phyloP scores from a whole-genome alignment of 2,888 invertebrate genomes.

The Gymnocheta viridis region DNA sequence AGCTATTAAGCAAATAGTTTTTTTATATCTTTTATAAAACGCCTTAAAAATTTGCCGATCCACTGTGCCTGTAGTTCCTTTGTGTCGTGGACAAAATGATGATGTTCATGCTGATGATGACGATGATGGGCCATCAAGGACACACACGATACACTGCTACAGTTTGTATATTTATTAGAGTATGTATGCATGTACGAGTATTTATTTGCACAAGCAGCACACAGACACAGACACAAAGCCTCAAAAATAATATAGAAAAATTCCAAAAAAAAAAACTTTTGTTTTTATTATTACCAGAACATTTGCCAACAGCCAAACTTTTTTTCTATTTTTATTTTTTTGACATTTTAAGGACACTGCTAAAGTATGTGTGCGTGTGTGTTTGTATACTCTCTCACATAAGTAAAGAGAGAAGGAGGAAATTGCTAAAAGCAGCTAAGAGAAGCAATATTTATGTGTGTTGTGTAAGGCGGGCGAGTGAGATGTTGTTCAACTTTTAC shows the following conservation, averaged over 20 bases:
- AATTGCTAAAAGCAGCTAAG: neutral
- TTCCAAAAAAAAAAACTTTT: neutral
- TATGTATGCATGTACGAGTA: constrained; percentile 3
- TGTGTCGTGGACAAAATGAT: constrained; percentile 8
- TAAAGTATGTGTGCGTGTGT: neutral
- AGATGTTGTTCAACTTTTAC: constrained; percentile 57
- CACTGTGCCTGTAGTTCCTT: constrained; percentile 23
- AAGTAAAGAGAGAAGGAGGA: neutral
- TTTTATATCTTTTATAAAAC: neutral
- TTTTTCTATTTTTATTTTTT: no score
- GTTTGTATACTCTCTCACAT: neutral
- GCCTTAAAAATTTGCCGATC: neutral
- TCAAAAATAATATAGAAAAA: constrained; percentile 2
- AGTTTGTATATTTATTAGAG: constrained; percentile 54
- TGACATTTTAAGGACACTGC: constrained; percentile 54
- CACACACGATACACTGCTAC: constrained; percentile 45
- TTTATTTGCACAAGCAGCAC: neutral
- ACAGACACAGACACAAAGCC: neutral
- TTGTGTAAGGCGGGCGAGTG: constrained; percentile 24
- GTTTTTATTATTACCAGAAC: constrained; percentile 34
- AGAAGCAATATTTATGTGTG: neutral
- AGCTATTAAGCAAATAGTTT: neutral
- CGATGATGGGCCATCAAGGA: constrained; percentile 65
- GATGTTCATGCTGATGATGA: constrained; percentile 14
- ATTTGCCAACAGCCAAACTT: constrained; percentile 57